Evolutionary conservation across 2,888 invertebrate species (phyloP).

Genomic region (Calliopum simillimum): DNA sequence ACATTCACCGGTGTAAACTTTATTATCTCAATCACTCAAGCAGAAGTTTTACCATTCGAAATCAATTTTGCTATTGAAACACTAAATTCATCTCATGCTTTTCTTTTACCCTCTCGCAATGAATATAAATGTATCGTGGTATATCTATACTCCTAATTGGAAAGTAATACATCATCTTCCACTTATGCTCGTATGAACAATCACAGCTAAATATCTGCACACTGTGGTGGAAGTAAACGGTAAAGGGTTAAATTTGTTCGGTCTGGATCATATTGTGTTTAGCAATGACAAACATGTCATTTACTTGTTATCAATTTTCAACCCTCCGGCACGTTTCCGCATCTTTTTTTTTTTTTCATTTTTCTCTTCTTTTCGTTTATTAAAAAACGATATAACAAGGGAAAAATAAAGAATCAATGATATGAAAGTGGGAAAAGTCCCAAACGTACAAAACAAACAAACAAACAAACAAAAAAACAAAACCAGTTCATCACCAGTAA

Average conservation of each 20-base stretch:
- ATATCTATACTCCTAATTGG: slow-evolving; percentile 7
- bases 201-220: background rate
- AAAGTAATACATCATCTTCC: slow-evolving; percentile 18
- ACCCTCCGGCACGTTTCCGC: slow-evolving; percentile 19
- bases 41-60: too few species aligned
- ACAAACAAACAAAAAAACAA: background rate
- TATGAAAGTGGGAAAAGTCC: background rate
- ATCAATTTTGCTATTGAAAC: too few species aligned
- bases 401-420: background rate
- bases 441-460: background rate
- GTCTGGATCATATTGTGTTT: background rate
- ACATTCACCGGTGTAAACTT: too few species aligned
- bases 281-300: slow-evolving; percentile 10
- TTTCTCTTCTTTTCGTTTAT: too few species aligned
- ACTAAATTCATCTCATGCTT: too few species aligned
- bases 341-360: slow-evolving; percentile 1
- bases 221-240: background rate
- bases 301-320: slow-evolving; percentile 17
- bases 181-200: background rate
- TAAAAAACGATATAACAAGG: background rate
- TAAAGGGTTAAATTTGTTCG: slow-evolving; percentile 12
- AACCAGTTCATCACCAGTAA: slow-evolving; percentile 18
- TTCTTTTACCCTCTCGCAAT: too few species aligned
- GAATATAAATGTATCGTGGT: too few species aligned
- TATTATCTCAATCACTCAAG: too few species aligned